These are phyloP conservation scores for Melanocharis versteri DNA, from an alignment of 2,113 vertebrate species.

Conservation along the genomic window DNA sequence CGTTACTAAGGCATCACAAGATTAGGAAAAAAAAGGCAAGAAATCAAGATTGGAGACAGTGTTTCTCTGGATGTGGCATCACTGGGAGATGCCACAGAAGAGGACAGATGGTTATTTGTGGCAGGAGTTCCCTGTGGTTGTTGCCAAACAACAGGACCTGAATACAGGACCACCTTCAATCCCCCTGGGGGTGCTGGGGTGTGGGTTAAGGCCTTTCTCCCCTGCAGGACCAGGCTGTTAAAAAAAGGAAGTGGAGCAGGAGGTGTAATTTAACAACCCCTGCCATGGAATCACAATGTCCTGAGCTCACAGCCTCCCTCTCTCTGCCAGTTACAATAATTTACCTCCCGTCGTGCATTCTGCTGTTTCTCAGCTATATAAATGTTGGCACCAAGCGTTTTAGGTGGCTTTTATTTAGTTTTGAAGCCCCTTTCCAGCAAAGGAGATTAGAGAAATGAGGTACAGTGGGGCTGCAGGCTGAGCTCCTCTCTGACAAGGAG, in stretches of 20 bases:
- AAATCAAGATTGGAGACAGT: not conserved
- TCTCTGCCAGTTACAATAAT: not conserved
- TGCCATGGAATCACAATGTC: not conserved
- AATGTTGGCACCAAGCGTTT: not conserved
- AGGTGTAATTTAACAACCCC: not conserved
- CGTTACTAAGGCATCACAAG: not conserved
- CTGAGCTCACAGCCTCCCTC: not conserved
- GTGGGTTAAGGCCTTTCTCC: not conserved
- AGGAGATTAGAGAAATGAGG: not conserved
- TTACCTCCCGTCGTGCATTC: rapidly evolving
- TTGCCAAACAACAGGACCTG: not conserved
- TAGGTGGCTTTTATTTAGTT: not conserved
- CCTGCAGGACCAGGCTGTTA: not conserved
- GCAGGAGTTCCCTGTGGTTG: not conserved
- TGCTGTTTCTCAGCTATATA: not conserved
- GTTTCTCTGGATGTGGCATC: not conserved
- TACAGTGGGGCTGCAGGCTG: not conserved
- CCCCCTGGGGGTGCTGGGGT: not conserved
- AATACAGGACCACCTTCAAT: not conserved
- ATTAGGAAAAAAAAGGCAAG: not conserved
- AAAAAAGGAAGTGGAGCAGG: not conserved
- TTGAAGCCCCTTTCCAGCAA: not conserved
- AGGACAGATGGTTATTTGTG: not conserved
- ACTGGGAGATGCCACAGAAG: not conserved
- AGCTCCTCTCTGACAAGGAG: not conserved